Evolutionary conservation across 2,888 invertebrate species (phyloP).

Genomic region (Mesorhabditis sp.): DNA sequence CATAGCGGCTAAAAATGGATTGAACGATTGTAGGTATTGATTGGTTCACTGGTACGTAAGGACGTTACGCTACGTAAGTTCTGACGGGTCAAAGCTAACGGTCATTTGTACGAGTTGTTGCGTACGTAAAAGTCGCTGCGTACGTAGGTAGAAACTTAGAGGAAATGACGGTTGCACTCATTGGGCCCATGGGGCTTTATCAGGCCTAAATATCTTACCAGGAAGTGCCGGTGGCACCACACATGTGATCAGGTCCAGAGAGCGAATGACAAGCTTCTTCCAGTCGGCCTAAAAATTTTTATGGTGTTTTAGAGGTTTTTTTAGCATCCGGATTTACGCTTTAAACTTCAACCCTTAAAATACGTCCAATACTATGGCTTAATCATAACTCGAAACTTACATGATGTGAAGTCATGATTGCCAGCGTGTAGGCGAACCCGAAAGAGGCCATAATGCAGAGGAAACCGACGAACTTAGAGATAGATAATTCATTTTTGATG

Average conservation of each 20-base stretch:
- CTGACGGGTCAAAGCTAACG: not conserved
- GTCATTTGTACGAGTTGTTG: not conserved
- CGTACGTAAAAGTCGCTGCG: no score
- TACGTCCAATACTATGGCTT: no score
- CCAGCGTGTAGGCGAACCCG: slow-evolving; percentile 71
- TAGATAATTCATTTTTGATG: not conserved
- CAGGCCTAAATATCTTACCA: slow-evolving; percentile 14
- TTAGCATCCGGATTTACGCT: no score
- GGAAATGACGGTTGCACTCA: no score
- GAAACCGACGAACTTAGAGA: slow-evolving; percentile 28
- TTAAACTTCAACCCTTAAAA: no score
- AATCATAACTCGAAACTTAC: not conserved
- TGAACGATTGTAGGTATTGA: slow-evolving; percentile 58
- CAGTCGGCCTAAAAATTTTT: not conserved
- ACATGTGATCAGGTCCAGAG: slow-evolving; percentile 84
- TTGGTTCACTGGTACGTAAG: not conserved
- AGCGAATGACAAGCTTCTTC: slow-evolving; percentile 60
- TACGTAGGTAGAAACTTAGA: no score
- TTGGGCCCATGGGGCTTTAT: no score
- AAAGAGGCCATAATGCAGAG: slow-evolving; percentile 31
- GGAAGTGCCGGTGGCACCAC: slow-evolving; percentile 88
- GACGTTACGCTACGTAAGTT: not conserved
- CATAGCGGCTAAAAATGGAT: slow-evolving; percentile 62
- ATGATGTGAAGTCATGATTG: slow-evolving; percentile 72
- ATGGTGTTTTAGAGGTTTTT: not conserved